Base-by-base conservation (phyloP, 2,113 vertebrate genomes). In the Spea bombifrons region DNA sequence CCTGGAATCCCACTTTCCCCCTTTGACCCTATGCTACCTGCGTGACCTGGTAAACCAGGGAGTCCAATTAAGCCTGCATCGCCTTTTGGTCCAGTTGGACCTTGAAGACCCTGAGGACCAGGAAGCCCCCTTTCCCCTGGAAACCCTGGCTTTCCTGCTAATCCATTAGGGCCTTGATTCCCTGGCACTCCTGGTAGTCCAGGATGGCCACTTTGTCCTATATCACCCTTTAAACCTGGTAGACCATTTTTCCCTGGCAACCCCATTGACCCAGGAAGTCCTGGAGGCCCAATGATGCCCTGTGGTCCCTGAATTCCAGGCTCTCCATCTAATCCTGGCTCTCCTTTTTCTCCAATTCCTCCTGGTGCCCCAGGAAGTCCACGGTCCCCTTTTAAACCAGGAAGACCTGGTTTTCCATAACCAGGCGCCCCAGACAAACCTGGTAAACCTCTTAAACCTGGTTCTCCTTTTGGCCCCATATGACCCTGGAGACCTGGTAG, bases 51-150 rank as follows among this genome's bases (percentile, higher is more conserved):
- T 65, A 93, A 94, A 4, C 97, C 97, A 0, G 95, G 95, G 7
- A 94, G 87, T 4, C 97, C 97, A 0, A 88, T 91, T 81, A 93
- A 91, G n/a, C 97, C 97, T 0, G 88, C 84, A 72, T 97, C 97
- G 45, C 97, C 97, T 88, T 99, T 98, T 12, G 95, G 95, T 49
- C 97, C 97, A 2, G 89, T 88, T 69, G 95, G 96, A 74, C 97
- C 97, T 0, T 90, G 91, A 3, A 89, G 83, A 66, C 97, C 97
- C 73, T 88, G 92, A 5, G 88, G 81, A 1, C 97, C 97, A 0
- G 94, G 95, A 75, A 95, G 76, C 2, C 97, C 97, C 71, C 94
- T 95, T 72, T 98, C 97, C 5, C 97, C 97, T 0, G 92, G 89
- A 7, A 94, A 84, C 5, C 97, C 97, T 0, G 95, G 90, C 84